These are phyloP conservation scores for Hycleus phaleratus DNA, from an alignment of 1,140 invertebrate genomes.

Conservation along the genomic window DNA sequence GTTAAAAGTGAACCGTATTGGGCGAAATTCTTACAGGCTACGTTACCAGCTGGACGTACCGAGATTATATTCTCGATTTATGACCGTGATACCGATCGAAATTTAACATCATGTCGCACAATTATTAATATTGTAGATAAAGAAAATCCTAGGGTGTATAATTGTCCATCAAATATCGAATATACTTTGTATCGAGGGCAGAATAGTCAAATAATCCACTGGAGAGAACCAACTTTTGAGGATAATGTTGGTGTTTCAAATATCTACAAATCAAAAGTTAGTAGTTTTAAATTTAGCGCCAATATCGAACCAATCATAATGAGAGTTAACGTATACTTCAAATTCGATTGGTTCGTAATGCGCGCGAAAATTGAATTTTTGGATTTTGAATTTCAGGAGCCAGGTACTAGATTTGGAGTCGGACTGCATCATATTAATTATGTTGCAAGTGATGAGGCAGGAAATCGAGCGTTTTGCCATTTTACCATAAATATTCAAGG, in stretches of 20 bases:
- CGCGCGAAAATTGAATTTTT: not conserved
- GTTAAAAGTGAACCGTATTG: conserved; percentile 54
- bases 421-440: conserved; percentile 57
- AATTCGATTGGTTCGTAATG: not conserved
- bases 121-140: conserved; percentile 54
- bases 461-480: conserved; percentile 52
- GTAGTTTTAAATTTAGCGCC: conserved; percentile 15
- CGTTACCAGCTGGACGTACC: conserved; percentile 51
- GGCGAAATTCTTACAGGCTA: conserved; percentile 55
- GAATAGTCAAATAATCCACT: conserved; percentile 49
- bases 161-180: conserved; percentile 58
- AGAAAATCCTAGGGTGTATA: conserved; percentile 49
- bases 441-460: conserved; percentile 54
- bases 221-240: conserved; percentile 60
- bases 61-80: no score
- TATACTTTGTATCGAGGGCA: conserved; percentile 49
- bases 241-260: conserved; percentile 54
- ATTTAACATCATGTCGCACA: conserved; percentile 49
- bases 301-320: not conserved
- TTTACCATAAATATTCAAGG: conserved; percentile 55
- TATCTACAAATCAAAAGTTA: conserved; percentile 57
- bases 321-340: not conserved
- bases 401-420: conserved; percentile 49
- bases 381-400: conserved; percentile 41
- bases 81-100: no score